Base-by-base conservation (phyloP, 2,888 invertebrate species). In the Homarus gammarus region DNA sequence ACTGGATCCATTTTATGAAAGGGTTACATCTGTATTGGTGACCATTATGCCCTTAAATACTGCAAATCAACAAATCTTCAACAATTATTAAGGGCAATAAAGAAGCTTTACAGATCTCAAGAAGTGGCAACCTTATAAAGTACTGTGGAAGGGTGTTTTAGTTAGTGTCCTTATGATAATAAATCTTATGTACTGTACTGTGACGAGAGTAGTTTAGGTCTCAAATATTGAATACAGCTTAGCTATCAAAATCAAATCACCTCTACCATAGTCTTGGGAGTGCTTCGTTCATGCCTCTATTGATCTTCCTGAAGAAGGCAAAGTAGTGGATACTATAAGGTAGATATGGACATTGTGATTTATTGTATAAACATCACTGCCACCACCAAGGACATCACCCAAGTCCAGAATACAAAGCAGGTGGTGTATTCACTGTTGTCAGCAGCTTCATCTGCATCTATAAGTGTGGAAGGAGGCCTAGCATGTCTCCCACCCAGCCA, bases 391-490 rank as follows among this genome's bases (percentile, higher is more conserved):
- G 64, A 22, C 27, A 27, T 8, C 27, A 64, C 31, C 22, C 56
- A 15, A 18, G 56, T 22, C 18, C n/a, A 64, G 64, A 27, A 64
- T 27, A 27, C 8, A 64, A 27, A 64, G 64, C 64, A 64, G 31
- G 22, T 64, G 12, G 12, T 64, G 18, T 22, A 56, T 64, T 64
- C 22, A 64, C 27, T 64, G 64, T 64, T 64, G 61, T n/a, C 31
- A 27, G 64, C 22, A 75, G 44, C 75, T 75, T 75, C 75, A 75
- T 49, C 44, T 27, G 27, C 18, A 44, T 15, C 44, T 22, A 27
- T n/a, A 31, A 27, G 27, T 22, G 31, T 40, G 40, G 12, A 49
- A 75, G 15, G 27, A 75, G 75, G 75, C 75, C 75, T 49, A 75
- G 44, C 49, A 15, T 44, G 40, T 75, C 31, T 12, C 44, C 12